Base-by-base conservation (phyloP, 1,140 invertebrate genomes). In the Tribolium castaneum region DNA sequence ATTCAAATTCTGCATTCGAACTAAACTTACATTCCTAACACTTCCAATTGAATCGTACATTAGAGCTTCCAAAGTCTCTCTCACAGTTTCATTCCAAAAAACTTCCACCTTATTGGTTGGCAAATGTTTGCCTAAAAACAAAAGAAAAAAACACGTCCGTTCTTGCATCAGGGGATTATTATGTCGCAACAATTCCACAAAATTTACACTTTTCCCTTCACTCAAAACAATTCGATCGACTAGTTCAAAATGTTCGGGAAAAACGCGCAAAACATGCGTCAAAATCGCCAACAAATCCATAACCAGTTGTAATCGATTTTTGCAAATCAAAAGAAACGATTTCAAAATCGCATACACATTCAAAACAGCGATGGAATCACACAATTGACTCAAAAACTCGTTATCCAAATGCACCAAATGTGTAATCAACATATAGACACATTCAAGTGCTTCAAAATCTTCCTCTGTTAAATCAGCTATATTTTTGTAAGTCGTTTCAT, bases 321-420 rank as follows among this genome's bases (percentile, higher is more conserved):
- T 82, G 89, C 78, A 80, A 30, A 59, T 74, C 50, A 76, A 86
- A 3, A 92, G 84, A 39, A 92, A 88, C 16, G 85, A 84, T 1
- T 89, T 89, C 72, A 92, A 88, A 3, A 91, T 85, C 6, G 87
- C 82, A 76, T 88, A 87, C 2, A 90, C 91, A 70, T 91, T 90
- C 16, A 94, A 87, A 34, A 94, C 90, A n/a, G 90, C 90, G 22
- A 95, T 87, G 1, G 93, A 91, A 77, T 95, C 92, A 83, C 94
- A 95, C 83, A 95, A 92, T 82, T 96, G 94, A 0, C 89, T 89
- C 0, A 95, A 89, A 84, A 94, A 95, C 71, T 91, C 89, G 19
- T 92, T 89, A 30, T 92, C 90, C 9, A 90, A 85, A 81, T 95
- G 91, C 70, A 94, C 91, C 75, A 96, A 85, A 87, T 94, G 91